Percentiles rank a stretch among this genome's conserved stretches.
These are phyloP conservation scores for Nerophis ophidion DNA, from an alignment of 2,113 vertebrate genomes.

Conservation along the genomic window DNA sequence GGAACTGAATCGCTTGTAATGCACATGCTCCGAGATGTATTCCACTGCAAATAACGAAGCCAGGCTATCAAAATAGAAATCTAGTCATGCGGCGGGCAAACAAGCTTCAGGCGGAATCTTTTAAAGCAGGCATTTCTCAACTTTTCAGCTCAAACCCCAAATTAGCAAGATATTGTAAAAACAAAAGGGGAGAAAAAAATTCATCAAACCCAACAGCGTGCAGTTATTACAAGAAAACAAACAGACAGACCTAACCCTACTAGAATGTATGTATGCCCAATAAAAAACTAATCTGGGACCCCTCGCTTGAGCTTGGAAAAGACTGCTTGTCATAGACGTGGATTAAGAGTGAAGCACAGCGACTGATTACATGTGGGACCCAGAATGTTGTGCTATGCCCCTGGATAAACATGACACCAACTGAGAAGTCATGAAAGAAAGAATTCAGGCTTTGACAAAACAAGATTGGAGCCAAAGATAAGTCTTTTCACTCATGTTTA, in stretches of 20 bases:
- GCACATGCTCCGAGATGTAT: neutral
- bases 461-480: neutral
- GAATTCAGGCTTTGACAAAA: neutral
- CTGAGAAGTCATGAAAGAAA: slow-evolving; percentile 2
- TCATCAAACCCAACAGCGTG: neutral
- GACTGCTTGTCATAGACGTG: neutral
- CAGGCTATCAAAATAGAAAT: slow-evolving; percentile 1
- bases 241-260: too few species aligned
- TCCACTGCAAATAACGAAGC: neutral
- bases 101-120: neutral
- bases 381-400: slow-evolving; percentile 2
- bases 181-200: neutral
- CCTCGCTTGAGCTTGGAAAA: neutral
- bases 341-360: neutral
- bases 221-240: neutral
- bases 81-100: neutral
- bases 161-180: neutral
- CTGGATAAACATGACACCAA: neutral
- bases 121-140: neutral
- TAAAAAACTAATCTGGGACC: neutral
- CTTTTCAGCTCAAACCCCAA: neutral
- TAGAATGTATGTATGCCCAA: neutral
- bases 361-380: neutral
- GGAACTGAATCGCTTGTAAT: neutral
- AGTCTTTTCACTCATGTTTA: neutral